These are phyloP conservation scores for Parascotia fuliginaria DNA, from an alignment of 2,888 invertebrate genomes.

Conservation along the genomic window DNA sequence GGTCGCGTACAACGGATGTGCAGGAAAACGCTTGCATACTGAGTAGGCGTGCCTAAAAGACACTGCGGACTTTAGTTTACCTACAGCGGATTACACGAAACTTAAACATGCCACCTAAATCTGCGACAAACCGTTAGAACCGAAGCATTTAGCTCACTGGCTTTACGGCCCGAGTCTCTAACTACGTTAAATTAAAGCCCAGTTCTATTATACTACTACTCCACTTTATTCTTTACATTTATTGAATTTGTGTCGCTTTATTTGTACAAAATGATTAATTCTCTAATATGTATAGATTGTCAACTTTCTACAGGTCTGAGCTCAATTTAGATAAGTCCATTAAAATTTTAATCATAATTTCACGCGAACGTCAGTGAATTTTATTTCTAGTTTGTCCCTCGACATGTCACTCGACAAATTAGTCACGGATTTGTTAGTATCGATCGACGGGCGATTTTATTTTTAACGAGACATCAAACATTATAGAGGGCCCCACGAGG, in stretches of 20 bases:
- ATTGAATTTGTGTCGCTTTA: constrained; percentile 42
- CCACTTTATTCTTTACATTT: constrained; percentile 46
- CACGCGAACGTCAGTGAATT: constrained; percentile 61
- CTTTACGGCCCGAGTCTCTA: constrained; percentile 57
- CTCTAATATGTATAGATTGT: constrained; percentile 41
- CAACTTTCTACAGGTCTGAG: constrained; percentile 41
- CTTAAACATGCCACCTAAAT: constrained; percentile 81
- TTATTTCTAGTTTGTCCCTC: constrained; percentile 73
- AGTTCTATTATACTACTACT: constrained; percentile 43
- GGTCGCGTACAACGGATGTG: constrained; percentile 83
- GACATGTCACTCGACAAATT: constrained; percentile 80
- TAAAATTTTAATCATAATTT: constrained; percentile 76
- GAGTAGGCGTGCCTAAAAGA: constrained; percentile 85
- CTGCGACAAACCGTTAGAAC: constrained; percentile 71
- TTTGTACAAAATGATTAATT: constrained; percentile 29
- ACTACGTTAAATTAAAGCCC: constrained; percentile 52
- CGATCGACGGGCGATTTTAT: constrained; percentile 79
- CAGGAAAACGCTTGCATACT: constrained; percentile 85
- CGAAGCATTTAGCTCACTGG: constrained; percentile 62
- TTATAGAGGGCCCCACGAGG: constrained; percentile 70
- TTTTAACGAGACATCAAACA: constrained; percentile 85
- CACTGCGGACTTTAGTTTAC: constrained; percentile 83
- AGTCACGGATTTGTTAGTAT: constrained; percentile 79
- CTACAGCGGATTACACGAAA: constrained; percentile 81
- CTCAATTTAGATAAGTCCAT: constrained; percentile 66